Base-by-base conservation (phyloP, 2,113 vertebrate genomes). In the Halichoeres trimaculatus region DNA sequence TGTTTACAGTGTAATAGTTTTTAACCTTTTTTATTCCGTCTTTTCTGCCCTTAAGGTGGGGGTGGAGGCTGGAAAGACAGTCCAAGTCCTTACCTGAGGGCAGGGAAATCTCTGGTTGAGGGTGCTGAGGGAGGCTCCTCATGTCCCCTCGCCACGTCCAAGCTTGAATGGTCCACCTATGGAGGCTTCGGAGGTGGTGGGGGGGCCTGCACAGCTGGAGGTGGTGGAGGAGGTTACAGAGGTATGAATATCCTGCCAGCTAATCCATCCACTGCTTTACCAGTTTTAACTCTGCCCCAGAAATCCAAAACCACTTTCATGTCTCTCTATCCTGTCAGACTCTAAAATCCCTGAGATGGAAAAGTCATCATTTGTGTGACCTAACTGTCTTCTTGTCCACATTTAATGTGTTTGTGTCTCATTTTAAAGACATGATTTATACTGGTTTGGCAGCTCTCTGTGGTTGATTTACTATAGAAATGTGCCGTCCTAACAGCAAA, bases 181-280 rank as follows among this genome's bases (percentile, higher is more conserved):
- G 94, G 96, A 26, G 96, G 96, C 19, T 98, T 97, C 72, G 95
- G 96, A 55, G 95, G 95, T 2, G 96, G 96, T 74, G 95, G 97
- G 43, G 96, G 97, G 10, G 94, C 96, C 36, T 98, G 97, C 88
- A 95, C 94, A 14, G 95, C 95, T 3, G 96, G 96, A 51, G 96
- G 96, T 13, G 95, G 96, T 3, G 95, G 96, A 0, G 96, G 95
- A 72, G 96, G 96, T 81, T 97, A 96, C 90, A 92, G 89, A 94
- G 95, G 96, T 97, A 89, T 83, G 71, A 72, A 0, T n/a, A 20
- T 22, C 51, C 16, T 69, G 8, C 60, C 63, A 41, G 23, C 4
- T 26, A 14, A 8, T 16, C n/a, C 26, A 11, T 22, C 16, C 30
- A 17, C 24, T 10, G 5, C 17, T 22, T 45, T 19, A 16, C 40